Evolutionary conservation across 2,888 invertebrate species (phyloP), one percentile per base, ranked within the genome.

Genomic region (Sphaeridia pumilis): DNA sequence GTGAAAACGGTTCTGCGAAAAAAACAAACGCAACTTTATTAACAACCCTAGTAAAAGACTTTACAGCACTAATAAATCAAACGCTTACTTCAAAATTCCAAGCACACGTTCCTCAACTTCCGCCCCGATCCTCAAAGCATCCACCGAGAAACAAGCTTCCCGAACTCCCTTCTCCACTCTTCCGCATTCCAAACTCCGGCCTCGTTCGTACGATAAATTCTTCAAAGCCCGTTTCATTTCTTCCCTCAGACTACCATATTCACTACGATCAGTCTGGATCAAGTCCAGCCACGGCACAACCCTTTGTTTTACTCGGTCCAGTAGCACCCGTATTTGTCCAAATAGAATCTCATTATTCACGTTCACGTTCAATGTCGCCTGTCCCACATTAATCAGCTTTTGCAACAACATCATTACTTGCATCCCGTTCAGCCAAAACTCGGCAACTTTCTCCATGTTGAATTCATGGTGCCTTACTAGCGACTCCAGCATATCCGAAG

Each of bases 251-350:
- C 24, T 24, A 1, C 21, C n/a, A 47, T 35, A 47, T 12, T 47
- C 34, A 4, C 25, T n/a, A 14, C 22, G 4, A 21, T 46, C 52
- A 41, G 49, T 42, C n/a, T 35, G 34, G 26, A 21, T 56, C 44
- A 46, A 54, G 54, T 53, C 57, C 42, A 52, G 46, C 25, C 46
- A 48, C 1, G 26, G 24, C 4, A 50, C 28, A 2, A 56, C 47
- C 35, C 34, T 24, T 21, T 60, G 60, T 25, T 52, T 54, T n/a
- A 61, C 56, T 59, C 62, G 63, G 26, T 58, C 56, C 26, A 65
- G 52, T 12, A 61, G 34, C 10, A 65, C 46, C 3, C 53, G 54
- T 10, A 61, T 51, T 38, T 60, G 57, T n/a, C 61, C 56, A 50
- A 60, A 55, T 21, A 63, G 35, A 50, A 55, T 57, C 55, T 65